These are phyloP conservation scores for Plutella xylostella DNA, from an alignment of 2,888 invertebrate species.

Conservation along the genomic window DNA sequence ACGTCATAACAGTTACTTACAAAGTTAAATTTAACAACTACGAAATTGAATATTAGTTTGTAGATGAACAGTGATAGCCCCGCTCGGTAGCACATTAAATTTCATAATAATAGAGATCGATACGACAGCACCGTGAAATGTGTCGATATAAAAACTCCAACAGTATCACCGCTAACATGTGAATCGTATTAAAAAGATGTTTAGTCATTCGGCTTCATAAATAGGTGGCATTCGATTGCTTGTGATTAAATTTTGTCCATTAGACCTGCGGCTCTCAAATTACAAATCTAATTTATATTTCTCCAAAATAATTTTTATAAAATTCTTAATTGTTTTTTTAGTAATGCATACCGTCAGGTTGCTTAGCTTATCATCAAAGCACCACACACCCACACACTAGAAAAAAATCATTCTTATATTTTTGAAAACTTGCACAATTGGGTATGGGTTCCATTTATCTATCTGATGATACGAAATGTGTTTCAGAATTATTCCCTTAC, in stretches of 20 bases:
- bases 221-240: constrained; percentile 68
- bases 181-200: constrained; percentile 70
- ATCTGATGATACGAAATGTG: too few relatives aligned
- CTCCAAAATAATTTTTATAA: too few relatives aligned
- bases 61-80: constrained; percentile 67
- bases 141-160: constrained; percentile 66
- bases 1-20: neutral
- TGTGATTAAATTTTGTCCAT: constrained; percentile 68
- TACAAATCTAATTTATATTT: too few relatives aligned
- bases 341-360: too few relatives aligned
- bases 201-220: constrained; percentile 67
- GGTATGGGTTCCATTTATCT: too few relatives aligned
- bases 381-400: too few relatives aligned
- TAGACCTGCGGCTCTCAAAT: constrained; percentile 24
- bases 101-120: constrained; percentile 66
- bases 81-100: constrained; percentile 63
- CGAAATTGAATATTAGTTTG: constrained; percentile 68
- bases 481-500: too few relatives aligned
- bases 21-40: too few relatives aligned
- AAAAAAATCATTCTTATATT: too few relatives aligned
- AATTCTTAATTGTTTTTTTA: too few relatives aligned
- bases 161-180: constrained; percentile 68
- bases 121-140: constrained; percentile 67
- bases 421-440: too few relatives aligned
- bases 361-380: too few relatives aligned